phyloP scores from a whole-genome alignment of 2,113 vertebrate genomes.

The Pao palembangensis region DNA sequence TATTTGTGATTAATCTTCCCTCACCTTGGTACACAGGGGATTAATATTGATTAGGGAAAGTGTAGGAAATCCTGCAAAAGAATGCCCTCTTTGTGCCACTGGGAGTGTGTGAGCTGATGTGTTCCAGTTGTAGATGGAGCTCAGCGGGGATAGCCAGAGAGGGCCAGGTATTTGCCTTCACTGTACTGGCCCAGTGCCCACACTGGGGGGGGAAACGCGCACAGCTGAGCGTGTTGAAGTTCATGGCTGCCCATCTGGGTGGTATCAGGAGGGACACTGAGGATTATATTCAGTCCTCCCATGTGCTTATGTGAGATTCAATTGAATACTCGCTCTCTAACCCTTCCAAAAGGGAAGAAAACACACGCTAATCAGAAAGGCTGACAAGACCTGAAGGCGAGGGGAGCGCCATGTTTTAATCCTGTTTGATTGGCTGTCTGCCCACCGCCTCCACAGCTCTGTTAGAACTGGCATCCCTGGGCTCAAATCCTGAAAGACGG shows the following conservation, averaged over 20 bases:
- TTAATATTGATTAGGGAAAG: conserved; percentile 38
- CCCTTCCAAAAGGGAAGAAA: background rate
- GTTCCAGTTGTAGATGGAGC: conserved; percentile 26
- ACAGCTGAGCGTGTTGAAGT: conserved; percentile 61
- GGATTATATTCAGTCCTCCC: background rate
- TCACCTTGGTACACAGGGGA: conserved; percentile 14
- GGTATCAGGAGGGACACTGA: conserved; percentile 3
- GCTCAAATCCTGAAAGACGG: too few relatives aligned
- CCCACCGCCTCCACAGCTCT: too few relatives aligned
- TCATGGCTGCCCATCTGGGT: conserved; percentile 51
- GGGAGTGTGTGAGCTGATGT: conserved; percentile 19
- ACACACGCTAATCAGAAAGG: background rate
- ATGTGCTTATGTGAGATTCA: background rate
- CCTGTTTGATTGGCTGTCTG: too few relatives aligned
- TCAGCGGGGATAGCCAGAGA: conserved; percentile 33
- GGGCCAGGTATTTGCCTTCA: conserved; percentile 41
- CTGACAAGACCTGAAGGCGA: background rate
- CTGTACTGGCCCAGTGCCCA: conserved; percentile 48
- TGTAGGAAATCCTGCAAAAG: conserved; percentile 36
- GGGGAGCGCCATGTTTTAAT: too few relatives aligned
- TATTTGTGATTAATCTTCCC: conserved; percentile 25
- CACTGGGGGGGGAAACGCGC: conserved; percentile 13
- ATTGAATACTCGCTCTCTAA: background rate
- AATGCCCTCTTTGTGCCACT: conserved; percentile 51
- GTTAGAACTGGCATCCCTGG: too few relatives aligned